Base-by-base conservation (phyloP, 2,888 invertebrate species). In the Myopa testacea region DNA sequence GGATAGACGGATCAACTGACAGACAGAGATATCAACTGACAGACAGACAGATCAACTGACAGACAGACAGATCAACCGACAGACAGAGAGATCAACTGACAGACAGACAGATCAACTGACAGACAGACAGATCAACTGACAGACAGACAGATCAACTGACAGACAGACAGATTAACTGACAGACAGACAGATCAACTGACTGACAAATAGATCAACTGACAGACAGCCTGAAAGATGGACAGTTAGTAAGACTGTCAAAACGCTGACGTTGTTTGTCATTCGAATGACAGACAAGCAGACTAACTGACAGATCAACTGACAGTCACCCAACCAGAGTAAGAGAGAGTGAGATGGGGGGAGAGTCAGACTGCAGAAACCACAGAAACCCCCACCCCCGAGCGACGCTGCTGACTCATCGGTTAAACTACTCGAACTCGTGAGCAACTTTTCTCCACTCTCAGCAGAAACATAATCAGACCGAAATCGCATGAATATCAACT, bases 401-500 rank as follows among this genome's bases (percentile, higher is more conserved):
- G 10, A 45, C 4, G 55, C 16, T 7, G 38, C 38, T 38, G n/a
- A 8, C n/a, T 26, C 26, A 26, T 26, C 1, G 26, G 26, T 26
- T 26, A 26, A 26, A 26, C 26, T 26, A 26, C 26, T 26, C 26
- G 26, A 26, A 7, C 16, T 67, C 40, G 16, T 14, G 12, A 7
- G 67, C 38, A 16, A 10, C 16, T 38, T 12, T 67, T 38, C 34
- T 38, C 14, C 40, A 7, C 37, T 16, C 34, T 37, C 8, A 70
- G 52, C 55, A 55, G 37, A 12, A 70, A 34, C 26, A 26, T 26
- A 26, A 26, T 26, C 26, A 26, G 26, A 26, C 26, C 10, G 52
- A 55, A 26, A 34, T 70, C 52, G 70, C 70, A 55, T 70, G 55
- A 70, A 37, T 55, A 50, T 12, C 50, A 52, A 14, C 16, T 12